Conservation (phyloP, 2,888 invertebrate genomes). For the Lysandra bellargus region DNA sequence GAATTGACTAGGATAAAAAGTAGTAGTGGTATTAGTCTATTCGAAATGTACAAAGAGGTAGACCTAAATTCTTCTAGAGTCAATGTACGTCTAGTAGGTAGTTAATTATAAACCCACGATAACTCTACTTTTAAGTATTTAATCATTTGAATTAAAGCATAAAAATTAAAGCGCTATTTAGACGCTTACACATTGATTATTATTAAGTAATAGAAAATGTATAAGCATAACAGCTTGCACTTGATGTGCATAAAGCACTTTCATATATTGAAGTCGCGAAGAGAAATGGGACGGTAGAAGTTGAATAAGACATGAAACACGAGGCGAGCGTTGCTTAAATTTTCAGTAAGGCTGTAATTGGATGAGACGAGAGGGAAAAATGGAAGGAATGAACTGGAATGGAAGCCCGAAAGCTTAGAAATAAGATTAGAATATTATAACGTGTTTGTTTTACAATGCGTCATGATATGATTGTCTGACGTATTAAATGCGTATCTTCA, state of each 20-base stretch:
- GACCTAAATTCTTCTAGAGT: neutral
- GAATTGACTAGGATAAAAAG: neutral
- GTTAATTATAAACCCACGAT: neutral
- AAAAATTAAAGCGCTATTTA: neutral
- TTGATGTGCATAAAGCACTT: neutral
- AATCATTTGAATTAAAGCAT: neutral
- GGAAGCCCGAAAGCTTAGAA: neutral
- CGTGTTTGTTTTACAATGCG: neutral
- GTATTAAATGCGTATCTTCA: neutral
- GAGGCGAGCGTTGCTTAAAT: neutral
- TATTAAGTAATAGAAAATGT: neutral
- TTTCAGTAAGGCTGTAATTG: neutral
- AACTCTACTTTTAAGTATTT: neutral
- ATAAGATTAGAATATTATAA: neutral
- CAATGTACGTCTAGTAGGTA: no score
- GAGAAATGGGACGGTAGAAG: neutral
- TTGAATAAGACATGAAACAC: slow-evolving; percentile 2
- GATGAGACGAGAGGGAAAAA: neutral
- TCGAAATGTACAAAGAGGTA: neutral
- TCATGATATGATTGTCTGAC: neutral
- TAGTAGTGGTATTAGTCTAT: neutral
- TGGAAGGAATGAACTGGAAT: neutral
- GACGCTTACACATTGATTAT: neutral
- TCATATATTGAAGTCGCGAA: neutral
- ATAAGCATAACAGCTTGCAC: neutral